phyloP scores from a whole-genome alignment of 1,140 invertebrate genomes.

The Sycobia sp. region DNA sequence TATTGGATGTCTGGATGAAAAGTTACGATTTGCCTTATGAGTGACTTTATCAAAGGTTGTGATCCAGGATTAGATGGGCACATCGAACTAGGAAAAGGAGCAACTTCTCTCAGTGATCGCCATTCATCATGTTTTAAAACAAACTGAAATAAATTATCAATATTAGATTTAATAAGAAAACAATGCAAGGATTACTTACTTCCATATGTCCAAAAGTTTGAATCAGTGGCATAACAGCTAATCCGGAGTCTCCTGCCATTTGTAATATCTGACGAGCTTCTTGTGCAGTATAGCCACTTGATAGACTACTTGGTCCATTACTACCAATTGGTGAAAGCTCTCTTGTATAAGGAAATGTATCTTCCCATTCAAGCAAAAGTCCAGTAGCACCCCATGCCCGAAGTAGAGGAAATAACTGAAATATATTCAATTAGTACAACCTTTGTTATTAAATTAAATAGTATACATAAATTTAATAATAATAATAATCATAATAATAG shows the following conservation, averaged over 20 bases:
- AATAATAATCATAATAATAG: background rate
- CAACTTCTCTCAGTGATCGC: slow-evolving; percentile 76
- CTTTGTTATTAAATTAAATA: too few relatives aligned
- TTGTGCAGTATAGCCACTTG: slow-evolving; percentile 69
- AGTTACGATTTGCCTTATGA: slow-evolving; percentile 66
- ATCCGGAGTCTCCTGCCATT: slow-evolving; percentile 66
- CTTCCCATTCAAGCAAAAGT: slow-evolving; percentile 89
- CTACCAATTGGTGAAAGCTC: slow-evolving; percentile 70
- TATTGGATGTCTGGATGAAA: slow-evolving; percentile 70
- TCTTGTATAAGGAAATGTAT: slow-evolving; percentile 85
- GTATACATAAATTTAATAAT: background rate
- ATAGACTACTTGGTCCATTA: slow-evolving; percentile 59
- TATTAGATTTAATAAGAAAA: slow-evolving; percentile 8
- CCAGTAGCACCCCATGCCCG: slow-evolving; percentile 79
- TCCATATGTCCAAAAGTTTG: slow-evolving; percentile 97
- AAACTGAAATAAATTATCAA: slow-evolving; percentile 63
- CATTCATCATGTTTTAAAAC: slow-evolving; percentile 83
- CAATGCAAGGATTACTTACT: slow-evolving; percentile 41
- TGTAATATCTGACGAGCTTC: slow-evolving; percentile 67
- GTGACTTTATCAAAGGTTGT: slow-evolving; percentile 64
- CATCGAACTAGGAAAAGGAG: slow-evolving; percentile 78
- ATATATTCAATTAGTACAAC: too few relatives aligned
- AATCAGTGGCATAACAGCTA: slow-evolving; percentile 89
- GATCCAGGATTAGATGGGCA: slow-evolving; percentile 75
- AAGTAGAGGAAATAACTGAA: slow-evolving; percentile 65